Percentiles rank a stretch among this genome's conserved stretches.
These are phyloP conservation scores for Thamnophis sirtalis DNA, from an alignment of 2,113 vertebrate genomes.

Conservation along the genomic window DNA sequence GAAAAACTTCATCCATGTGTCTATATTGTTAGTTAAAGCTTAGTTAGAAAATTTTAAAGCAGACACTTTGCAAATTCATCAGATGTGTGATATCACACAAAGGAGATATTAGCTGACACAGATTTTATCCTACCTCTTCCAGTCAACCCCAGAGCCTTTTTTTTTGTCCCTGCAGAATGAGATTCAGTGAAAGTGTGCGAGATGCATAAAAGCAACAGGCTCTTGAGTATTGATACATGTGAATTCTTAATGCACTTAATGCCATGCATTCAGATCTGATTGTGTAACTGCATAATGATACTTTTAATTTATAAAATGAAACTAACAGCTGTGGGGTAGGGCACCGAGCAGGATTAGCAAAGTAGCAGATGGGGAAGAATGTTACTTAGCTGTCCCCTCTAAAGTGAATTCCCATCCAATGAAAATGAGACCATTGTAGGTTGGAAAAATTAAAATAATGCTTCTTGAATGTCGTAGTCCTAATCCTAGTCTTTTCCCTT, in stretches of 20 bases:
- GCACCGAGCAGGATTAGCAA: not conserved
- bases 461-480: not conserved
- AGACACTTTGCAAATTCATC: not conserved
- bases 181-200: not conserved
- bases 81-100: not conserved
- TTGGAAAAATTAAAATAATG: not conserved
- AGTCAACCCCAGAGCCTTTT: not conserved
- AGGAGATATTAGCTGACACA: not conserved
- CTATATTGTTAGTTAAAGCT: not conserved
- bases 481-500: not conserved
- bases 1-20: not conserved
- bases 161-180: not conserved
- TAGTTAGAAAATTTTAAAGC: not conserved
- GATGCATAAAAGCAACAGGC: not conserved
- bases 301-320: not conserved
- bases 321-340: not conserved
- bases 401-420: not conserved
- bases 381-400: not conserved
- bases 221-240: not conserved
- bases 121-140: not conserved
- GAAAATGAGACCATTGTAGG: not conserved
- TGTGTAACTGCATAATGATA: not conserved
- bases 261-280: not conserved
- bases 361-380: not conserved
- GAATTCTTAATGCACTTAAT: not conserved